A percentile compares a stretch with the other conserved stretches of the same genome.
Evolutionary conservation across 1,140 invertebrate species (phyloP).

Genomic region (Psilanteris sp.): DNA sequence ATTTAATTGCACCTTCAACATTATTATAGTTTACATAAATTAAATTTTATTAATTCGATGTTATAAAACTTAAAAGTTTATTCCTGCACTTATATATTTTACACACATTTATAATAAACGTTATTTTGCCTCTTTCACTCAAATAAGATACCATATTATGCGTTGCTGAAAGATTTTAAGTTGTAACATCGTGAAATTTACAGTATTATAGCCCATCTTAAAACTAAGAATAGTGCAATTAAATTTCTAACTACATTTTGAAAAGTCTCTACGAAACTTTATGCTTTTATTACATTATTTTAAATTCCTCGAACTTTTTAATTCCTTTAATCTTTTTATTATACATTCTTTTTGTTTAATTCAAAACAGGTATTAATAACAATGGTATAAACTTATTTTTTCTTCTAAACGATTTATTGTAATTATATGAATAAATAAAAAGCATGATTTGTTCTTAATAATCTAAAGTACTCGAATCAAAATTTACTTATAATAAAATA

Average conservation of each 20-base stretch:
- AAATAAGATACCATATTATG: background rate
- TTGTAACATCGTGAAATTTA: slow-evolving; percentile 34
- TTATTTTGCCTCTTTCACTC: slow-evolving; percentile 6
- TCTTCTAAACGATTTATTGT: no score
- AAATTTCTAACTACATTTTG: slow-evolving; percentile 38
- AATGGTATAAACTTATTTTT: no score
- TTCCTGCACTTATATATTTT: background rate
- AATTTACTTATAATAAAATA: no score
- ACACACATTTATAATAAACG: background rate
- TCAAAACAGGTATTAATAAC: no score
- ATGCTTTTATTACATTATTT: slow-evolving; percentile 35
- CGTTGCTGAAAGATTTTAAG: slow-evolving; percentile 14
- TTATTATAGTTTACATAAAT: no score
- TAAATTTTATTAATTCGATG: no score
- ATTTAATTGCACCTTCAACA: no score
- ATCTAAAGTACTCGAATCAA: no score
- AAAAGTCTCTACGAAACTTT: slow-evolving; percentile 12
- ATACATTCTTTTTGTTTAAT: no score
- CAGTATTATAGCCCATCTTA: slow-evolving; percentile 39
- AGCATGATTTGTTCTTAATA: no score
- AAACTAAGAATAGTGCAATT: slow-evolving; percentile 36
- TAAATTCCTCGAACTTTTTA: slow-evolving; percentile 4
- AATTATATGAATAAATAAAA: no score
- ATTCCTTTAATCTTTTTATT: slow-evolving; percentile 5
- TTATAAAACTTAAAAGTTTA: no score